phyloP scores from a whole-genome alignment of 2,888 invertebrate genomes.

The Bimastos eiseni region DNA sequence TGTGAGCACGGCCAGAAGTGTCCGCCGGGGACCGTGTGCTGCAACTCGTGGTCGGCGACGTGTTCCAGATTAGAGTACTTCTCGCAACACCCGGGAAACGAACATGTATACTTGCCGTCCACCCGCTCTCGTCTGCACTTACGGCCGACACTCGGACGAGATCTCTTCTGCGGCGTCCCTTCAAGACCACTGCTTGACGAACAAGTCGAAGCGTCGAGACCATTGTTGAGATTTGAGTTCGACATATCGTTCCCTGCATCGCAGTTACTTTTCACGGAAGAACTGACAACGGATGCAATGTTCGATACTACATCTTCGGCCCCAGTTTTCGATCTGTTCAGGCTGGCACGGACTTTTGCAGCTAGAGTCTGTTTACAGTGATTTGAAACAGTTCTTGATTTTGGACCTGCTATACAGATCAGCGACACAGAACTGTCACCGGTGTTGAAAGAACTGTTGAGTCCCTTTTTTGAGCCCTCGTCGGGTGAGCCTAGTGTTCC shows the following conservation, averaged over 20 bases:
- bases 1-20: slow-evolving; percentile 4
- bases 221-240: not conserved
- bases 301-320: not conserved
- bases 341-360: not conserved
- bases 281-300: not conserved
- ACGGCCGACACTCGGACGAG: not conserved
- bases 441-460: not conserved
- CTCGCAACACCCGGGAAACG: not conserved
- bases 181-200: not conserved
- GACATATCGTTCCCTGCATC: not conserved
- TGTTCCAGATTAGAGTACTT: slow-evolving; percentile 14
- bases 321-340: not conserved
- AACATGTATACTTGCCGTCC: not conserved
- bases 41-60: slow-evolving; percentile 18
- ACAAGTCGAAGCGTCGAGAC: not conserved
- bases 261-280: not conserved
- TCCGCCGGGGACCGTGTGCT: slow-evolving; percentile 6
- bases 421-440: not conserved
- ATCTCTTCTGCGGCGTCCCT: not conserved
- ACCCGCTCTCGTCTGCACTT: not conserved
- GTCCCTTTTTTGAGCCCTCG: not conserved
- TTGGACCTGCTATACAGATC: not conserved
- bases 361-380: not conserved
- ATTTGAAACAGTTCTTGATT: not conserved
- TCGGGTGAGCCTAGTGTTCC: not conserved